Evolutionary conservation across 2,113 vertebrate species (phyloP), one percentile per base, ranked within the genome.

Genomic region (Ploceus nigricollis): DNA sequence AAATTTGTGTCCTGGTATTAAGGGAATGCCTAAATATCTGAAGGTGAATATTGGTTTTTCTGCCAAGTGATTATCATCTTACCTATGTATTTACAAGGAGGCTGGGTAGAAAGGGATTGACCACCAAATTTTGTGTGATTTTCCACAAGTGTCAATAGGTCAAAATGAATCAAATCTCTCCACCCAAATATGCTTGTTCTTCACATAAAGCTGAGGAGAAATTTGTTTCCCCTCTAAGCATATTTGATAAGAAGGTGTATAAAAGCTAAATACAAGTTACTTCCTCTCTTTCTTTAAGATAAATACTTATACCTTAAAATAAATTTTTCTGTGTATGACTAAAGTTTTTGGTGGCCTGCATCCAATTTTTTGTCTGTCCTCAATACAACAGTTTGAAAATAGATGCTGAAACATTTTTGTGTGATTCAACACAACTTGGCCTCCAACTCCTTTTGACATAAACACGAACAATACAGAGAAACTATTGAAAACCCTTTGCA

Each of bases 331-430:
- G 9, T 42, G 28, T 40, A 65, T n/a, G 15, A 69, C n/a, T 28
- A 5, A 56, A 72, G 23, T 30, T 94, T 70, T 54, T 40, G 8
- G 60, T 56, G 22, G 72, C 20, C 54, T 57, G 2, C 33, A 51
- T 40, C 13, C 9, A 66, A 76, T 93, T 90, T 91, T 65, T 45
- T 66, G 50, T 80, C 70, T 93, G 68, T 90, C 79, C 87, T 82
- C 78, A 82, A 88, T 37, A 88, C 51, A 96, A 87, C 57, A 85
- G 83, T 78, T 81, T 72, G 35, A 84, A 76, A 97, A 91, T 14
- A 91, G 30, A 86, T 64, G 33, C 51, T 22, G 50, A 94, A 33
- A 69, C 45, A 61, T 14, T 89, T 44, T 8, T 79, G 18, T 35
- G 72, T 69, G 70, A 91, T 95, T 85, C 50, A 83, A 51, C 27